Evolutionary conservation across 2,113 vertebrate genomes (phyloP).

Genomic region (Elephas maximus): DNA sequence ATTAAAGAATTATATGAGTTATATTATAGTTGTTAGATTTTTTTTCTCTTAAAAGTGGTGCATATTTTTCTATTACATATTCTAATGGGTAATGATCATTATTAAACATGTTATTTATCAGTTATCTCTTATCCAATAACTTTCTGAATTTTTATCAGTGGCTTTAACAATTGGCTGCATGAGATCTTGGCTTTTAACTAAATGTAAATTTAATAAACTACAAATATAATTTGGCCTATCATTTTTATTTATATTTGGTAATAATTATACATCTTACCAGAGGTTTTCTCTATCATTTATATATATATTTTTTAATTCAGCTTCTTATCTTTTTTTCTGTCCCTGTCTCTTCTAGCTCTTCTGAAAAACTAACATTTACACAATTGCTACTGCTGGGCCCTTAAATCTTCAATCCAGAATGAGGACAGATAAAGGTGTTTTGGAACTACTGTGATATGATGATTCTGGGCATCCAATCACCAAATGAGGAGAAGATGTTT

Average conservation of each 20-base stretch:
- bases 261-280: background rate
- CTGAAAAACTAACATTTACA: background rate
- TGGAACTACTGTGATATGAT: background rate
- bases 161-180: background rate
- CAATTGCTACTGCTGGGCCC: background rate
- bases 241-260: background rate
- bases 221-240: background rate
- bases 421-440: background rate
- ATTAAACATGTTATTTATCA: background rate
- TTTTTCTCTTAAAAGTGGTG: background rate
- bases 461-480: background rate
- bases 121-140: background rate
- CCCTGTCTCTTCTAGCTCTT: background rate
- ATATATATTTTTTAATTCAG: background rate
- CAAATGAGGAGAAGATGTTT: background rate
- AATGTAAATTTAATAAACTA: background rate
- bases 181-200: background rate
- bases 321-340: background rate
- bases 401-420: background rate
- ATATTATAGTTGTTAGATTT: background rate
- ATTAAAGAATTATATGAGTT: background rate
- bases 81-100: background rate
- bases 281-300: background rate
- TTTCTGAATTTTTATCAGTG: background rate
- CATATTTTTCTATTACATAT: background rate